Evolutionary conservation across 2,888 invertebrate species (phyloP), one percentile per base, ranked within the genome.

Genomic region (Sussaba pulchella): DNA sequence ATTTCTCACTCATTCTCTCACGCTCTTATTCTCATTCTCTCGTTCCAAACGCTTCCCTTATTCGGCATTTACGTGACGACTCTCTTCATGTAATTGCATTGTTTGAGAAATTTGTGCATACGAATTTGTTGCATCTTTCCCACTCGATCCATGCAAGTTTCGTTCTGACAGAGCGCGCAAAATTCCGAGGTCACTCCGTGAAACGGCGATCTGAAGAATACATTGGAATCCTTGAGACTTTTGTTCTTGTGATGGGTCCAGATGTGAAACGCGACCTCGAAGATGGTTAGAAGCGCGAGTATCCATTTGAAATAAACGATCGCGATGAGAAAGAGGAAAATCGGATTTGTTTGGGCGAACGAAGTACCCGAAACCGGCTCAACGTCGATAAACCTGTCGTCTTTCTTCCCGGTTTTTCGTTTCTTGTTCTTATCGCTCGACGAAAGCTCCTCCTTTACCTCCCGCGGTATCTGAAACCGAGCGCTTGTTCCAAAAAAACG

Each of bases 201-300:
- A 82, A 96, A 93, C 0, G 96, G 96, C 85, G 96, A 96, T 54
- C 94, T 94, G 86, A 95, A 96, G 85, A 95, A 95, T 43, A 95
- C 90, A 66, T 93, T 93, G 10, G 93, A 91, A 84, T 95, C 93
- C 85, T 93, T 93, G 41, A 95, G 91, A 57, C 91, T 90, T 84
- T 94, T 94, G 87, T 96, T 96, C 87, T 95, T 95, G 83, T 94
- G 94, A 87, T 96, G 96, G 6, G 95, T 95, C 92, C 94, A 93
- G n/a, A 94, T 93, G 89, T 96, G 96, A 26, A 96, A 91, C n/a
- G 93, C 90, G 0, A 87, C 84, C 91, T 96, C 96, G 41, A 91
- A 85, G 2, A 88, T 64, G 85, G 87, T 88, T 10, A 95, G 85
- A 0, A 94, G 73, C 59, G 93, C 92, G 26, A 95, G 89, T 26